phyloP scores from a whole-genome alignment of 2,888 invertebrate species.

The Euplagia quadripunctaria region DNA sequence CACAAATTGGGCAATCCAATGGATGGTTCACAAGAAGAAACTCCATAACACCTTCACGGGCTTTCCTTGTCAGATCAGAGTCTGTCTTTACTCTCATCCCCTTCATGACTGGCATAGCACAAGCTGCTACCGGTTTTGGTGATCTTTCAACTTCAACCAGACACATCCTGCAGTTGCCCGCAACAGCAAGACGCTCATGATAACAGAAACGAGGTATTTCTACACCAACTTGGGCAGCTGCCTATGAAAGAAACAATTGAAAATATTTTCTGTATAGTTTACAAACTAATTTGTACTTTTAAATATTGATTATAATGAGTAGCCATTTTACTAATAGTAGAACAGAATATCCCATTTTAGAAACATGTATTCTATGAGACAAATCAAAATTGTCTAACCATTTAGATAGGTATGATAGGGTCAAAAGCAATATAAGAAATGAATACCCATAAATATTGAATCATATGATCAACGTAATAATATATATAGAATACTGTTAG shows the following conservation, averaged over 20 bases:
- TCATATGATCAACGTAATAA: background rate
- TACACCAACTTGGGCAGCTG: slow-evolving; percentile 97
- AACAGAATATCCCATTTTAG: too few relatives aligned
- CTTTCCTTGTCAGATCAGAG: slow-evolving; percentile 95
- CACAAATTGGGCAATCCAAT: slow-evolving; percentile 99
- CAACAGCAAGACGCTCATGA: slow-evolving; percentile 98
- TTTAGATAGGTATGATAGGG: too few relatives aligned
- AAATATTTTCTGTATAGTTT: background rate
- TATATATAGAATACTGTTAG: background rate
- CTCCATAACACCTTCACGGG: slow-evolving; percentile 97
- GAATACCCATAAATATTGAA: too few relatives aligned
- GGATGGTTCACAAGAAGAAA: slow-evolving; percentile 99
- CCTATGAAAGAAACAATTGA: slow-evolving; percentile 85
- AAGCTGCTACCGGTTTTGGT: slow-evolving; percentile 99
- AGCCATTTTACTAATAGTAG: too few relatives aligned
- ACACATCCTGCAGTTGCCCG: slow-evolving; percentile 99
- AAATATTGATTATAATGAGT: background rate
- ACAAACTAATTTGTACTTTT: background rate
- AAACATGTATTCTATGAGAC: too few relatives aligned
- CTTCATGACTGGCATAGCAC: slow-evolving; percentile 99
- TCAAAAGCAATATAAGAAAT: too few relatives aligned
- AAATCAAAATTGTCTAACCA: too few relatives aligned
- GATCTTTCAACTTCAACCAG: slow-evolving; percentile 99
- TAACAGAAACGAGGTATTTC: slow-evolving; percentile 99
- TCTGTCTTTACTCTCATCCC: slow-evolving; percentile 99